Base-by-base conservation (phyloP, 2,113 vertebrate species). In the Alces alces region DNA sequence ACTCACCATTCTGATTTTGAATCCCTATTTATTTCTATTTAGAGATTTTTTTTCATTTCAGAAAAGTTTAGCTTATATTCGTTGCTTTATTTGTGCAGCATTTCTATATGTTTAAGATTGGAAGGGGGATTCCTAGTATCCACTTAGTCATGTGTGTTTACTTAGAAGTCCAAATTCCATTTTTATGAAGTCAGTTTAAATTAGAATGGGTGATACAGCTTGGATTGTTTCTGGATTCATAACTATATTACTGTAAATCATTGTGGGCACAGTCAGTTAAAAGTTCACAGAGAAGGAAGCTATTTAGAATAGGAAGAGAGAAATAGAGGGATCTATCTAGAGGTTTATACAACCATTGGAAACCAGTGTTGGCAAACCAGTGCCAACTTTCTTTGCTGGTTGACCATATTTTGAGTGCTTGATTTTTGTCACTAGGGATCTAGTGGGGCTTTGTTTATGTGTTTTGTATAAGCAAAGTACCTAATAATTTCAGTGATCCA, bases 211-310 rank as follows among this genome's bases (percentile, higher is more conserved):
- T 80, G 15, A 87, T 91, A 60, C 43, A 19, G 13, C 28, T 36
- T 87, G 92, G 19, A 73, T 82, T 87, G 45, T 91, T 87, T 91
- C 88, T 94, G 88, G 73, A 94, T 87, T 87, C 73, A 83, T 87
- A 17, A 52, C 60, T 91, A 43, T 87, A 87, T 87, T 94, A 70
- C 50, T 91, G 10, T 80, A 94, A 91, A 91, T 86, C 54, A 87
- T 54, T 82, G 43, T 1, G 12, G 43, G 60, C 73, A 86, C 7
- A 86, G 60, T 96, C 91, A 76, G 25, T 96, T 86, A 94, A 28
- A 61, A 79, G 28, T 54, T 94, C 82, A 47, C 60, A 73, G 83
- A 70, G 45, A 86, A 91, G 16, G 89, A 87, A 86, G 28, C 33
- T 60, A 36, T 36, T 91, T 91, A 54, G 52, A 91, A 21, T 36